Percentiles rank a stretch among this genome's conserved stretches.
phyloP scores from a whole-genome alignment of 2,797 vertebrate genomes.

The Gallinago stenura region DNA sequence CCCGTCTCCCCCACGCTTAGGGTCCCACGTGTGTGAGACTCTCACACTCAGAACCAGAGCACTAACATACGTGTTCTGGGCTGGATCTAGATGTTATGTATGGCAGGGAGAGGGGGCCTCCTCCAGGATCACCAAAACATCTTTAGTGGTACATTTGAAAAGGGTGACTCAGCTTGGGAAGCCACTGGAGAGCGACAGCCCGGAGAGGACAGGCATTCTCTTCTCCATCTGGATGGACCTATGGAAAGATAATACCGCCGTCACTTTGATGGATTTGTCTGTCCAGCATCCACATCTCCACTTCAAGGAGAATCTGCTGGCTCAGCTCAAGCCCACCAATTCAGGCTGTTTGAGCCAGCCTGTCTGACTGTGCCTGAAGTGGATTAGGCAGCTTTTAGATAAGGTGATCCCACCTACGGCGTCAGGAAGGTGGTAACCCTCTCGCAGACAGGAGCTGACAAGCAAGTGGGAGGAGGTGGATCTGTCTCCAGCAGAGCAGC shows the following conservation, averaged over 20 bases:
- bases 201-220: not conserved
- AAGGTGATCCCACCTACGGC: constrained; percentile 1
- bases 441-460: not conserved
- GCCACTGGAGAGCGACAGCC: rapidly evolving
- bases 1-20: not conserved
- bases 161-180: not conserved
- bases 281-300: not conserved
- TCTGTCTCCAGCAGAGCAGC: not conserved
- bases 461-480: not conserved
- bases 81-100: not conserved
- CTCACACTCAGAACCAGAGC: not conserved
- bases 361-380: not conserved
- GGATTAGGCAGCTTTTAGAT: not conserved
- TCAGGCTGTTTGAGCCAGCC: not conserved
- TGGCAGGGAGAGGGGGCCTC: not conserved
- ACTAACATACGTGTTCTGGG: not conserved
- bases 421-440: not conserved
- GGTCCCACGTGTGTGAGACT: not conserved
- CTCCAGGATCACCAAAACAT: not conserved
- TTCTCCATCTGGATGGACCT: not conserved
- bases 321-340: not conserved
- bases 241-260: rapidly evolving
- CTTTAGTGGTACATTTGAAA: not conserved
- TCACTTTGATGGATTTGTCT: not conserved
- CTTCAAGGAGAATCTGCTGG: not conserved